phyloP scores from a whole-genome alignment of 2,797 vertebrate genomes.

The Poecile montanus region DNA sequence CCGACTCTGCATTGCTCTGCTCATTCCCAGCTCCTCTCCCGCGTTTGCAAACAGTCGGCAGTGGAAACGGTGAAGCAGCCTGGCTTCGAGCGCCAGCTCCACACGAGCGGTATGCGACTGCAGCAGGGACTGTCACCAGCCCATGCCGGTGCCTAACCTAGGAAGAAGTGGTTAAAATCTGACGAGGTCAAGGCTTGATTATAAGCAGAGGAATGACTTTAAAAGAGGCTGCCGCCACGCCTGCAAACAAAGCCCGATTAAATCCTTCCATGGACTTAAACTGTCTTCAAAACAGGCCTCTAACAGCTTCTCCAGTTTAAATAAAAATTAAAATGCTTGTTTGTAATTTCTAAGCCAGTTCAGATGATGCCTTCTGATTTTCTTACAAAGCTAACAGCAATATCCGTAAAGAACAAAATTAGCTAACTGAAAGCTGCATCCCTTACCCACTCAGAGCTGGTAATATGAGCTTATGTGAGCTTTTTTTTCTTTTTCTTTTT shows the following conservation, averaged over 20 bases:
- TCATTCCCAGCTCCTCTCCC: conserved; percentile 21
- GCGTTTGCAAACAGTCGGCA: not conserved
- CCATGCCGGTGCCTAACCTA: not conserved
- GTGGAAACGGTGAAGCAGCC: conserved; percentile 33
- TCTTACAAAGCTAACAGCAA: not conserved
- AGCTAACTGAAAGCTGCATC: not conserved
- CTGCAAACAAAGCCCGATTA: conserved; percentile 39
- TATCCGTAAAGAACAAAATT: not conserved
- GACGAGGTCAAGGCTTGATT: not conserved
- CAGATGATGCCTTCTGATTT: not conserved
- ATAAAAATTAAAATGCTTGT: not conserved
- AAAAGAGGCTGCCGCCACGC: not conserved
- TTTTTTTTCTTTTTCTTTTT: too few species aligned
- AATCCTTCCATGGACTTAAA: conserved; percentile 15
- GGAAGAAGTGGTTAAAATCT: not conserved
- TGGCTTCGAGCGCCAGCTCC: not conserved
- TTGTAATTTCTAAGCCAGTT: not conserved
- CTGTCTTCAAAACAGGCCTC: not conserved
- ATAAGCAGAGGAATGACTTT: not conserved
- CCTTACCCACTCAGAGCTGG: not conserved
- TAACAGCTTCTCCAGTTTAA: not conserved
- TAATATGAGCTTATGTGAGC: not conserved
- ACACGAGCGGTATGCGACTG: not conserved
- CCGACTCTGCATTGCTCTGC: not conserved
- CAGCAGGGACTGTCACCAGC: not conserved